Evolutionary conservation across 2,888 invertebrate genomes (phyloP), one percentile per base, ranked within the genome.

Genomic region (Biston stratarius): DNA sequence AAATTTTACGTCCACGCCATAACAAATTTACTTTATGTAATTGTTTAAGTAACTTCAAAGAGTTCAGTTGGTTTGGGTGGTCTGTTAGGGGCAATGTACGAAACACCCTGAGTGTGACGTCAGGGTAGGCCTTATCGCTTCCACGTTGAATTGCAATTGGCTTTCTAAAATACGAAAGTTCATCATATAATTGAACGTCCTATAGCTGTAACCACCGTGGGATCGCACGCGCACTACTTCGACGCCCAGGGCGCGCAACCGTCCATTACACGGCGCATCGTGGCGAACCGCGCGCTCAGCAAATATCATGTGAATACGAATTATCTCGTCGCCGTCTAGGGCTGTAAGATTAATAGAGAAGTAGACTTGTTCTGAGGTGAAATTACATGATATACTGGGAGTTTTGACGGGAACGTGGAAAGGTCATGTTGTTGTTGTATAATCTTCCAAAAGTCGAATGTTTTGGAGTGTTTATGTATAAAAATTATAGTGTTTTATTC

Each of bases 211-310:
- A 7, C 47, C 40, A 44, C 33, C 60, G 60, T 51, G 60, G 60
- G 49, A 60, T 11, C 49, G 49, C 47, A 7, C 15, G 40, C 83
- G 78, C 75, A 84, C 81, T 77, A 7, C n/a, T 6, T 80, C 73
- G 80, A 80, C 86, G 87, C 89, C 87, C 79, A 75, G 73, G 83
- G 88, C 86, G 83, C 74, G 66, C 73, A 83, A 77, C 83, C 80
- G 70, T 63, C 63, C 73, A 82, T 86, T 87, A 86, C 78, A 12
- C 38, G 38, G 59, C 60, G 45, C 51, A 8, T 56, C 59, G 55
- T 63, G 55, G 51, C 52, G 55, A 55, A 48, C 15, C 40, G 3
- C 1, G 38, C 44, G 53, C 65, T 57, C 66, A 34, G 51, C 69
- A 65, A 73, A 71, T 64, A 69, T 60, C 71, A 71, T 69, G 73